Conservation (phyloP, 2,113 vertebrate species). For the Platysternon megacephalum region DNA sequence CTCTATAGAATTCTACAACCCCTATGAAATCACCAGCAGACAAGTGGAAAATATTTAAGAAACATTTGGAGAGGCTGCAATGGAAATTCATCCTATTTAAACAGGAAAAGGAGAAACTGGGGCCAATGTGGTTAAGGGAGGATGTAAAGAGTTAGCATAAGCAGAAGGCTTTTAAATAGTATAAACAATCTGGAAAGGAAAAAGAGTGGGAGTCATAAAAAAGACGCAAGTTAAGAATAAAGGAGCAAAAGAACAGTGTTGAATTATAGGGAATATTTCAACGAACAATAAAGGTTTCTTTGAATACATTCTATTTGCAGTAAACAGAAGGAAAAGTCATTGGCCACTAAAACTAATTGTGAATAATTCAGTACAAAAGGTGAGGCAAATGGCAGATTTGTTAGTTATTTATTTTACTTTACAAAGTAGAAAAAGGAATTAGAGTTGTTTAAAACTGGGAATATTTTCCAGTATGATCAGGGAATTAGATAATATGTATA, state of each 20-base stretch:
- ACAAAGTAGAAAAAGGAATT: background rate
- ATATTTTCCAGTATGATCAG: background rate
- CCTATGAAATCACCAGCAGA: background rate
- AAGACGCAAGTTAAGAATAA: background rate
- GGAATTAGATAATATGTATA: background rate
- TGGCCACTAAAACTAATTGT: background rate
- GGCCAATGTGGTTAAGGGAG: background rate
- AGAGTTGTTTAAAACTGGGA: background rate
- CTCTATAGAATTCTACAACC: background rate
- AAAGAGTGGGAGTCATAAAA: background rate
- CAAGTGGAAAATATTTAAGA: background rate
- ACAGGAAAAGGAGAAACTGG: background rate
- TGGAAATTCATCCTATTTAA: background rate
- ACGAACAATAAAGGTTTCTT: background rate
- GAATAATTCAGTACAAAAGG: background rate
- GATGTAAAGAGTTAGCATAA: background rate
- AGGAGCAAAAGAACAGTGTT: background rate
- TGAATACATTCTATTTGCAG: background rate
- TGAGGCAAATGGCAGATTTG: background rate
- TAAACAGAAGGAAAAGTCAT: background rate
- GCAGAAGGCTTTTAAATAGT: background rate
- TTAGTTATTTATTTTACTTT: background rate
- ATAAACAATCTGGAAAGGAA: background rate
- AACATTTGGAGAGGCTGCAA: background rate
- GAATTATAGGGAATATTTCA: conserved; percentile 6